Evolutionary conservation across 2,113 vertebrate genomes (phyloP).

Genomic region (Neogobius melanostomus): DNA sequence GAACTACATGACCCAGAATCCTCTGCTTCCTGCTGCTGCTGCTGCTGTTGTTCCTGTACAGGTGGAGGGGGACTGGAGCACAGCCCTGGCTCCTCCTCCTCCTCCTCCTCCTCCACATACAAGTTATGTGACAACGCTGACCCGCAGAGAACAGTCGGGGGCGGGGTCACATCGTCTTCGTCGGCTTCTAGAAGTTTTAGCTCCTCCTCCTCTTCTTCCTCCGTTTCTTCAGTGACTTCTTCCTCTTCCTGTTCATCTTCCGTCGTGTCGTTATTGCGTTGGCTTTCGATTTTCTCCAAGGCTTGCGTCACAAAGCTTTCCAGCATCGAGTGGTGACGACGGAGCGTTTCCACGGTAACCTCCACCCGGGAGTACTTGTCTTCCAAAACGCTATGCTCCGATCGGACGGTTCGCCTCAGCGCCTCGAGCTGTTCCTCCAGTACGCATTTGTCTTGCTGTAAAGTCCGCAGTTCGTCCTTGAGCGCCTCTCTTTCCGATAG

Average conservation of each 20-base stretch:
- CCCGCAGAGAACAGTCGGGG: conserved; percentile 28
- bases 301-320: conserved; percentile 67
- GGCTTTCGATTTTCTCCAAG: conserved; percentile 44
- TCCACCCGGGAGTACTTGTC: conserved; percentile 77
- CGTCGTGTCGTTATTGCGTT: conserved; percentile 6
- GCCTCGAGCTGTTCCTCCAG: conserved; percentile 78
- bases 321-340: conserved; percentile 70
- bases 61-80: not conserved
- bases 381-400: conserved; percentile 75
- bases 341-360: conserved; percentile 75
- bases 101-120: conserved; percentile 1
- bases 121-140: conserved; percentile 9
- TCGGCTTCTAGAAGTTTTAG: conserved; percentile 3
- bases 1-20: conserved; percentile 35
- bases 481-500: conserved; percentile 46
- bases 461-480: conserved; percentile 57
- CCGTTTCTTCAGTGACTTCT: not conserved
- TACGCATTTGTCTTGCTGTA: conserved; percentile 72
- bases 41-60: not conserved
- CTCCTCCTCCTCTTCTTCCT: not conserved
- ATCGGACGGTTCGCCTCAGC: conserved; percentile 74
- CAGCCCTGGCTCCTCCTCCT: not conserved
- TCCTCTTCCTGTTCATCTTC: not conserved
- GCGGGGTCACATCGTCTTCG: conserved; percentile 22
- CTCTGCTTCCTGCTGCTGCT: not conserved